Evolutionary conservation across 1,140 invertebrate genomes (phyloP), one percentile per base, ranked within the genome.

Genomic region (Wasmannia auropunctata): DNA sequence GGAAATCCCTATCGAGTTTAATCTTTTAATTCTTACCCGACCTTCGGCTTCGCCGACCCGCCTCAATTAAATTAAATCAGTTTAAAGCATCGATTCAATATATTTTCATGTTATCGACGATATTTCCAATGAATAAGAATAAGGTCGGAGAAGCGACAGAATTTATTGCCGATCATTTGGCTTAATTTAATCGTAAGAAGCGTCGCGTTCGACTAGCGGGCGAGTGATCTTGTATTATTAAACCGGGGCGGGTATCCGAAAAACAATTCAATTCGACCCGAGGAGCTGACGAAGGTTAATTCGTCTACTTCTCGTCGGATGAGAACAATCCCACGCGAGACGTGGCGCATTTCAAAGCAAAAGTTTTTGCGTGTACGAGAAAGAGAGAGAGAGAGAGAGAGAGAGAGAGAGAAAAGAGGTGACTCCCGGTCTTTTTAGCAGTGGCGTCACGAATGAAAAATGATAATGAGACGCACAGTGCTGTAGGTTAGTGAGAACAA

Each of bases 401-500:
- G n/a, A n/a, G n/a, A n/a, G n/a, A n/a, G n/a, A n/a, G n/a, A n/a
- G n/a, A n/a, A n/a, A n/a, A n/a, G n/a, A n/a, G n/a, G n/a, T n/a
- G 56, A 37, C 19, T 8, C 63, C 4, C 16, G 34, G 19, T 1
- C 5, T 34, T 60, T n/a, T 91, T 91, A 85, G 67, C 56, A 90
- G 69, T 74, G 51, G 70, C 63, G 86, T 91, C 86, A 93, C 88
- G 91, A 88, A 74, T 80, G 70, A 89, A 90, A 90, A 88, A 91
- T 91, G 89, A 85, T 88, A 91, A 93, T 91, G 83, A 89, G 80
- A 14, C 56, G 37, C 40, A 75, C 72, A 90, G 90, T 93, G 89
- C 88, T 93, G 89, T 93, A 93, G 92, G 92, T 93, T 93, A 93
- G 92, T 93, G 91, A 92, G 89, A 93, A 93, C 91, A 93, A 93